Percentiles rank a stretch among this genome's conserved stretches.
phyloP scores from a whole-genome alignment of 2,888 invertebrate genomes.

The Idaea biselata region DNA sequence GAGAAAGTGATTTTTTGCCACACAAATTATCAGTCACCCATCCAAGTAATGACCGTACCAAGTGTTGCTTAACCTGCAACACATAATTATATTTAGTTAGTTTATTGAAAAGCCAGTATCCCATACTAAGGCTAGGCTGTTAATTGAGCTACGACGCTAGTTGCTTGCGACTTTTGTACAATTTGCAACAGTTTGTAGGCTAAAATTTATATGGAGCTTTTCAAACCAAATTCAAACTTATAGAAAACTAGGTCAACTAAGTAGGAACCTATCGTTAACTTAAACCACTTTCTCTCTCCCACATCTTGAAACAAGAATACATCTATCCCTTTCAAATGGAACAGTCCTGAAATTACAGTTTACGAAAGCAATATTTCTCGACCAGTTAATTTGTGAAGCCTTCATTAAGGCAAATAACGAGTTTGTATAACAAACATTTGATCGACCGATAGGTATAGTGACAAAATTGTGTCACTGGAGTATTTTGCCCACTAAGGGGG shows the following conservation, averaged over 20 bases:
- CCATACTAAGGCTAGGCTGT: too few relatives aligned
- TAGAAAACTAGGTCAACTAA: neutral
- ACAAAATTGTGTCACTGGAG: too few relatives aligned
- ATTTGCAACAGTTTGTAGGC: neutral
- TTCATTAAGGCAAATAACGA: neutral
- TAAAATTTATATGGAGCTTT: neutral
- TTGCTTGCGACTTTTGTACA: neutral
- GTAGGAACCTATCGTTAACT: neutral
- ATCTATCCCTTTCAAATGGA: neutral
- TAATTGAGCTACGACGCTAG: neutral
- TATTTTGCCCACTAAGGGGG: too few relatives aligned
- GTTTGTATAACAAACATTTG: neutral
- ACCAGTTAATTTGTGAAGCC: neutral
- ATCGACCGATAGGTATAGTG: too few relatives aligned
- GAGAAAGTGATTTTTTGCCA: too few relatives aligned
- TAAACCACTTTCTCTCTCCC: neutral
- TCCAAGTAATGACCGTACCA: too few relatives aligned
- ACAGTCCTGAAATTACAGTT: neutral
- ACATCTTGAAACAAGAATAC: neutral
- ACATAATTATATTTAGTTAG: too few relatives aligned
- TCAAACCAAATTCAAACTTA: neutral
- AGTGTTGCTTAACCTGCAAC: too few relatives aligned
- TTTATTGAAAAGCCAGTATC: too few relatives aligned
- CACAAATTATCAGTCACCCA: too few relatives aligned
- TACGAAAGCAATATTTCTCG: neutral